phyloP scores from a whole-genome alignment of 1,140 invertebrate species.

The Bombyx mandarina region DNA sequence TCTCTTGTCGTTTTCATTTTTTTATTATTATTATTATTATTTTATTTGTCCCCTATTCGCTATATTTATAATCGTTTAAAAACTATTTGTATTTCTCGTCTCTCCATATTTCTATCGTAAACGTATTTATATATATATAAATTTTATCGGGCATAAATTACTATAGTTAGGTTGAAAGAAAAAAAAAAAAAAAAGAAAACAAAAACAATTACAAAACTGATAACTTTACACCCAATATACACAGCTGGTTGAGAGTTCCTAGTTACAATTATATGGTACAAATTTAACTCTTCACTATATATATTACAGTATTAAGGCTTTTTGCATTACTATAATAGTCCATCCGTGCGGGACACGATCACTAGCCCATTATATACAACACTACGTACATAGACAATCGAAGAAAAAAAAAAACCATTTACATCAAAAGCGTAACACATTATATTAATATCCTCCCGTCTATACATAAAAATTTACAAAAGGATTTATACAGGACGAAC shows the following conservation, averaged over 20 bases:
- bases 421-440: slow-evolving; percentile 51
- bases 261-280: slow-evolving; percentile 63
- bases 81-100: slow-evolving; percentile 62
- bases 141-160: slow-evolving; percentile 64
- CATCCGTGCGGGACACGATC: slow-evolving; percentile 13
- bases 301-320: slow-evolving; percentile 58
- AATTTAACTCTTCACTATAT: slow-evolving; percentile 36
- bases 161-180: slow-evolving; percentile 61
- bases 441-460: slow-evolving; percentile 65
- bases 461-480: slow-evolving; percentile 68
- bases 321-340: slow-evolving; percentile 35
- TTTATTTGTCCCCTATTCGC: slow-evolving; percentile 6
- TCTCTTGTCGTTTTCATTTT: slow-evolving; percentile 34
- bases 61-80: slow-evolving; percentile 63
- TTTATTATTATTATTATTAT: slow-evolving; percentile 32
- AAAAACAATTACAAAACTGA: slow-evolving; percentile 37
- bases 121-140: slow-evolving; percentile 46
- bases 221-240: slow-evolving; percentile 70
- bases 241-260: slow-evolving; percentile 55
- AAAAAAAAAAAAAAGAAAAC: slow-evolving; percentile 38
- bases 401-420: slow-evolving; percentile 39
- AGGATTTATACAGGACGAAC: slow-evolving; percentile 43
- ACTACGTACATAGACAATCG: background rate
- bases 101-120: slow-evolving; percentile 42
- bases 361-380: slow-evolving; percentile 42